Base-by-base conservation (phyloP, 2,888 invertebrate species). In the Punctoribates punctum region DNA sequence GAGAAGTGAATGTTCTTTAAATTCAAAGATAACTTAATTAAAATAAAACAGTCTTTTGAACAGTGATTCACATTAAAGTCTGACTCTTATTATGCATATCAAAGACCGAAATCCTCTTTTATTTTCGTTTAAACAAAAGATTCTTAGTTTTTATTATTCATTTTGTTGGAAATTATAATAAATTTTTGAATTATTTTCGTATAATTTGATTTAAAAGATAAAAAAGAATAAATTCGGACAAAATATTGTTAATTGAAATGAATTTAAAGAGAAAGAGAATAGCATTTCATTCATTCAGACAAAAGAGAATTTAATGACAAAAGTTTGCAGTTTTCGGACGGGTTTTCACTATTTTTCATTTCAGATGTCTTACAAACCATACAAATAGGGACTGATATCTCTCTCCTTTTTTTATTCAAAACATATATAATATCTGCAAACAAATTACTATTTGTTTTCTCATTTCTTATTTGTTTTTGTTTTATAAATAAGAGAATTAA, bases 1-100 rank as follows among this genome's bases (percentile, higher is more conserved):
- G 54, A 54, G 8, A 54, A 54, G 54, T 54, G 54, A 54, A 54
- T 54, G 54, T 54, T 54, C 20, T 54, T 57, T 57, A 57, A 57
- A 57, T 57, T 57, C 15, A 25, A 57, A 9, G 15, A 57, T 57
- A 57, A 57, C 57, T 57, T 25, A 57, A 57, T 57, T 57, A 57
- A 57, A 57, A 23, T 57, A 23, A 57, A 57, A 48, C 34, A 25
- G 25, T 23, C 54, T 54, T 54, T 20, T 54, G 8, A 20, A 20
- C 57, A 57, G 23, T 57, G 4, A 57, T 57, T 54, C 25, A 25
- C 57, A 57, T 25, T 13, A 11, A 25, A 57, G 23, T 20, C 20
- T 54, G 25, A 57, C 23, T 57, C 1, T 11, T 25, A 23, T 25
- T 57, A 25, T 25, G 23, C 23, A 54, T 54, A 20, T 20, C 1